A percentile compares a stretch with the other conserved stretches of the same genome.
phyloP scores from a whole-genome alignment of 1,140 invertebrate species.

The Alviniconcha marisindica region DNA sequence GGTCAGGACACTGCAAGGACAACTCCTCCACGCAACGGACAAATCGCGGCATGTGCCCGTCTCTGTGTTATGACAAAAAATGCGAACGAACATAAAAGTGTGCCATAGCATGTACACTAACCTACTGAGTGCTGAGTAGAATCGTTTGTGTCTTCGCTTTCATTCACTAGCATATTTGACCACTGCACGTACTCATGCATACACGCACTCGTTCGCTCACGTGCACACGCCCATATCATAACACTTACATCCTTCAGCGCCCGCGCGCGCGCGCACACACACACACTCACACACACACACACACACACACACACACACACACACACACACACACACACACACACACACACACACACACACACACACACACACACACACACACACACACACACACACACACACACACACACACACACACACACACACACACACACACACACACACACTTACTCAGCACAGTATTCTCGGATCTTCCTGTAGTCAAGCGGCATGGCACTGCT shows the following conservation, averaged over 20 bases:
- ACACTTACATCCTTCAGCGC: too few relatives aligned
- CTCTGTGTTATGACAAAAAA: neutral
- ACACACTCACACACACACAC: too few relatives aligned
- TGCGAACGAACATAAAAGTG: neutral
- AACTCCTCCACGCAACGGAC: conserved; percentile 39
- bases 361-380: too few relatives aligned
- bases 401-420: neutral
- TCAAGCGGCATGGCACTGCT: conserved; percentile 32
- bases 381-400: too few relatives aligned
- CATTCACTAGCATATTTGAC: too few relatives aligned
- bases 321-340: too few relatives aligned
- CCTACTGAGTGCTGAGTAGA: too few relatives aligned
- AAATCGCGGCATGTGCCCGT: conserved; percentile 43
- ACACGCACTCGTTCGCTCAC: too few relatives aligned
- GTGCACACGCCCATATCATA: too few relatives aligned
- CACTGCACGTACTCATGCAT: too few relatives aligned
- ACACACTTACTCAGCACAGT: conserved; percentile 43
- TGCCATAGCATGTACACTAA: neutral
- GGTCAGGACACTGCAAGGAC: conserved; percentile 25
- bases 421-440: neutral
- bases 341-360: neutral
- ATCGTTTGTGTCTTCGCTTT: too few relatives aligned
- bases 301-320: neutral
- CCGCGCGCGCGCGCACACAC: too few relatives aligned
- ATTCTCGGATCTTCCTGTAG: conserved; percentile 44